Evolutionary conservation across 2,113 vertebrate genomes (phyloP), one percentile per base, ranked within the genome.

Genomic region (Cyphomyrus discorhynchus): DNA sequence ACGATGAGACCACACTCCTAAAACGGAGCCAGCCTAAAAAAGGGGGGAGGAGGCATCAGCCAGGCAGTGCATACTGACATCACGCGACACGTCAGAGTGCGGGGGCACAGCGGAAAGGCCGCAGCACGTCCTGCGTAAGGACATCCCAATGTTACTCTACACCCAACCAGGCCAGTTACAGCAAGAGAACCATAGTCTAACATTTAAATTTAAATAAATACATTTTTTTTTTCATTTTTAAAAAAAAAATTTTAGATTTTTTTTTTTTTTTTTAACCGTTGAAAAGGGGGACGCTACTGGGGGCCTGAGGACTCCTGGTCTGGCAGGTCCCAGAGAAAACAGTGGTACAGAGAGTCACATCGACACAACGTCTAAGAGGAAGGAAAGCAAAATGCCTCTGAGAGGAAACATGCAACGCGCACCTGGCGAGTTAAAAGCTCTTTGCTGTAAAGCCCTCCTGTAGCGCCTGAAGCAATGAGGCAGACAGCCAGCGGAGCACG

Each of bases 11-110:
- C 52, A 87, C 9, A 35, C 89, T 92, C 90, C 88, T 70, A 88
- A 93, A 82, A 89, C 42, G 87, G 90, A 93, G 92, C 86, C 84
- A 74, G 91, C 88, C 21, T 47, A 90, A 89, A 5, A 53, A 35
- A 87, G 85, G 17, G 45, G 21, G 46, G 62, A 13, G 62, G 62
- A 0, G n/a, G n/a, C 62, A 31, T 70, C 62, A 31, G 62, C 10
- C 62, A 70, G 62, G 10, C 62, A 70, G n/a, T 5, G 62, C n/a
- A 11, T 4, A 66, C 56, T 70, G n/a, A 70, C 3, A n/a, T 5
- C 62, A 70, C 3, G 3, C 3, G 62, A 70, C 62, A 70, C 3
- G n/a, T 66, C 62, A 70, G 62, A 31, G 10, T 11, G 39, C 7
- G 77, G n/a, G 70, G 31, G 35, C 11, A 27, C 39, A 42, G 39